phyloP scores from a whole-genome alignment of 2,113 vertebrate genomes.

The Sceloporus tristichus region DNA sequence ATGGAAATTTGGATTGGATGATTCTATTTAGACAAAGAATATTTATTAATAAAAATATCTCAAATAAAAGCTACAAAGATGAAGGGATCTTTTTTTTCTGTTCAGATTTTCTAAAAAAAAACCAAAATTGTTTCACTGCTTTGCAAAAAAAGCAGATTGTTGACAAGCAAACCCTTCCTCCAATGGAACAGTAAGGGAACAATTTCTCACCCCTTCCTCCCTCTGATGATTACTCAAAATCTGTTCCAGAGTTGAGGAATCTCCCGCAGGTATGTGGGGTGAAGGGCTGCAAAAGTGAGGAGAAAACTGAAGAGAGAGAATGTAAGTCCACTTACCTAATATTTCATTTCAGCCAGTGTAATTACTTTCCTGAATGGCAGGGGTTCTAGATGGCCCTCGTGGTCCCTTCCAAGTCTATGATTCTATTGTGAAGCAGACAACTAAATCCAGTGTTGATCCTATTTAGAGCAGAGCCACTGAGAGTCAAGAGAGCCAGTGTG shows the following conservation, averaged over 20 bases:
- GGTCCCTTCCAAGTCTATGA: no score
- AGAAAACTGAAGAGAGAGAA: no score
- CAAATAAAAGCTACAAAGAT: slow-evolving; percentile 59
- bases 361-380: neutral
- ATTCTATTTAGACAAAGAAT: slow-evolving; percentile 2
- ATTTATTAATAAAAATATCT: slow-evolving; percentile 51
- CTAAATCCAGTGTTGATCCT: neutral
- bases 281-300: neutral
- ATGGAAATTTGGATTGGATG: slow-evolving; percentile 39
- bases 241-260: neutral
- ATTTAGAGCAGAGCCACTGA: neutral
- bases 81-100: slow-evolving; percentile 56
- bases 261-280: no score
- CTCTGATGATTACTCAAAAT: neutral
- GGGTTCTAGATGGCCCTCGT: slow-evolving; percentile 1
- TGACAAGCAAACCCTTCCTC: neutral
- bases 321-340: neutral
- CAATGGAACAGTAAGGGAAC: neutral
- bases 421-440: neutral
- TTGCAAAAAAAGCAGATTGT: slow-evolving; percentile 40
- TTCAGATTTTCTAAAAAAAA: slow-evolving; percentile 59
- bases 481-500: neutral
- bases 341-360: slow-evolving; percentile 24
- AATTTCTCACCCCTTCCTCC: no score
- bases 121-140: slow-evolving; percentile 47